Percentiles rank a stretch among this genome's conserved stretches.
Conservation (phyloP, 2,888 invertebrate genomes). For the Drosophila quasianomalipes region DNA sequence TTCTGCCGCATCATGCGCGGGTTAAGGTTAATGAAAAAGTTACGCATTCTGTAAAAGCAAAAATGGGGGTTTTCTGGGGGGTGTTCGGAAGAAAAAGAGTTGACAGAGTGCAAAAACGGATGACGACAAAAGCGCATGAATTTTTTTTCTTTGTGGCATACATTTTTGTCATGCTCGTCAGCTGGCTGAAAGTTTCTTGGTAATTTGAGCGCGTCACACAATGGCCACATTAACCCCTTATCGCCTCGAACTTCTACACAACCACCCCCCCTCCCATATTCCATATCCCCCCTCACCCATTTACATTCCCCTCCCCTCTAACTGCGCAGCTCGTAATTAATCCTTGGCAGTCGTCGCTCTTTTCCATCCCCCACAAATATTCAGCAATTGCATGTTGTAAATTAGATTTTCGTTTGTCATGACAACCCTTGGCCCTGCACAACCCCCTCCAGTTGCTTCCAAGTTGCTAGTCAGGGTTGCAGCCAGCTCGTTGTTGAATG, state of each 20-base stretch:
- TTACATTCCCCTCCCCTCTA: constrained; percentile 39
- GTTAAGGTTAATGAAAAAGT: constrained; percentile 70
- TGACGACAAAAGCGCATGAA: constrained; percentile 41
- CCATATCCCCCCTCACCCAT: not conserved
- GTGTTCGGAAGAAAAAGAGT: constrained; percentile 33
- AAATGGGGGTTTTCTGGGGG: not conserved
- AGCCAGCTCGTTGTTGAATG: constrained; percentile 68
- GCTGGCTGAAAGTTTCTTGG: constrained; percentile 52
- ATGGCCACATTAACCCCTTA: constrained; percentile 75
- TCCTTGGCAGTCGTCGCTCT: constrained; percentile 57
- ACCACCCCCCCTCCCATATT: not conserved
- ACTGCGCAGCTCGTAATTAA: constrained; percentile 73
- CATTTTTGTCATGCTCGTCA: constrained; percentile 73
- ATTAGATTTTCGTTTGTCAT: constrained; percentile 79
- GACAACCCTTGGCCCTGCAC: constrained; percentile 64
- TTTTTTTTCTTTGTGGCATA: constrained; percentile 28
- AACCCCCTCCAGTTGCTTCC: not conserved
- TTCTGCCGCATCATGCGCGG: constrained; percentile 55
- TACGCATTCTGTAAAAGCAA: constrained; percentile 21
- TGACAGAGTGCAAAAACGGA: constrained; percentile 24
- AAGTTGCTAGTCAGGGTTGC: constrained; percentile 52
- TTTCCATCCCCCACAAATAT: constrained; percentile 48
- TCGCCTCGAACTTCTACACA: constrained; percentile 37
- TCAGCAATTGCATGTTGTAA: constrained; percentile 75
- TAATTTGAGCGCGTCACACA: constrained; percentile 67